These are phyloP conservation scores for Lasioglossum baleicum DNA, from an alignment of 1,140 invertebrate species.

Conservation along the genomic window DNA sequence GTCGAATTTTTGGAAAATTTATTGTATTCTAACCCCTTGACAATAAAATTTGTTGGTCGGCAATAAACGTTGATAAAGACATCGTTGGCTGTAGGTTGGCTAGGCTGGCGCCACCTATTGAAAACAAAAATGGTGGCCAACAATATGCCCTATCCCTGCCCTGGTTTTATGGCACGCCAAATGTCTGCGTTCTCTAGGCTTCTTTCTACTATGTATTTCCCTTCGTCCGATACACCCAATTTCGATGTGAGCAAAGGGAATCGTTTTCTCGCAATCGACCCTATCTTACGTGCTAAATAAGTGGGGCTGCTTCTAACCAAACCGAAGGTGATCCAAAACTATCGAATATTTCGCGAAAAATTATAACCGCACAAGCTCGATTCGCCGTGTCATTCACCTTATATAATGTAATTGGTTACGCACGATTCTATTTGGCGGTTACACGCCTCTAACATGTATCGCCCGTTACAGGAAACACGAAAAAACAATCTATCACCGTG, in stretches of 20 bases:
- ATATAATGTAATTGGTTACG: constrained; percentile 71
- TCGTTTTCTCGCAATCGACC: constrained; percentile 56
- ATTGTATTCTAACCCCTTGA: neutral
- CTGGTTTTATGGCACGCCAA: constrained; percentile 75
- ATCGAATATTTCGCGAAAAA: constrained; percentile 66
- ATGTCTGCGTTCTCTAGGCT: constrained; percentile 74
- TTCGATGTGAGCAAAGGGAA: constrained; percentile 67
- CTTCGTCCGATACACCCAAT: constrained; percentile 65
- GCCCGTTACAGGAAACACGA: constrained; percentile 42
- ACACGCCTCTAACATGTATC: constrained; percentile 49
- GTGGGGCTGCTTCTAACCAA: constrained; percentile 71
- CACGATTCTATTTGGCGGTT: constrained; percentile 47
- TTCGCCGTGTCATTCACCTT: constrained; percentile 68
- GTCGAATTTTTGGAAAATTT: too few species aligned
- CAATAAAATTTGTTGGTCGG: constrained; percentile 14
- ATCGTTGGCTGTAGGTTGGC: constrained; percentile 30
- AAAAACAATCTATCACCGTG: constrained; percentile 43
- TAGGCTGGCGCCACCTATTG: constrained; percentile 71
- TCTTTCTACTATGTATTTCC: constrained; percentile 74
- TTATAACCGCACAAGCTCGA: constrained; percentile 68
- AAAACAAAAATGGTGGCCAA: constrained; percentile 78
- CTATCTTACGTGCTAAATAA: constrained; percentile 67
- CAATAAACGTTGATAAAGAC: constrained; percentile 31
- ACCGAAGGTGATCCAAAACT: constrained; percentile 70
- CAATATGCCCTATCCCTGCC: constrained; percentile 77